These are phyloP conservation scores for Drosophila birchii DNA, from an alignment of 2,888 invertebrate genomes.

Conservation along the genomic window DNA sequence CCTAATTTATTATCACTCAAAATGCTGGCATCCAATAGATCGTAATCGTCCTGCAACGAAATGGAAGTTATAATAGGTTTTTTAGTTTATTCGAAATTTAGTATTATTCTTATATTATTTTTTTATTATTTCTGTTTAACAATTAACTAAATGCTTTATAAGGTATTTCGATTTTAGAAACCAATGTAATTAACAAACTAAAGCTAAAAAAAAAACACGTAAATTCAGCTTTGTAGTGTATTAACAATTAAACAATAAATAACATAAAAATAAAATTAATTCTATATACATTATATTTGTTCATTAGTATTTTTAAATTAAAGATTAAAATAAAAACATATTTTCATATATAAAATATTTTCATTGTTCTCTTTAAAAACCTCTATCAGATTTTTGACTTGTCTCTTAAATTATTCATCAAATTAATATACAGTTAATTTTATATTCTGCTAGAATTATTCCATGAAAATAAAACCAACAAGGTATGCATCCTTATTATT, in stretches of 20 bases:
- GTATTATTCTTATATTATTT: neutral
- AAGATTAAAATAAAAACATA: neutral
- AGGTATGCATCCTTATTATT: constrained; percentile 15
- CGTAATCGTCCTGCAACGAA: constrained; percentile 83
- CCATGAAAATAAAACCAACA: neutral
- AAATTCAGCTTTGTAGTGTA: no score
- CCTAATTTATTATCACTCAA: constrained; percentile 85
- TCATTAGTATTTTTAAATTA: neutral
- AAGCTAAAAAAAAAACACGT: neutral
- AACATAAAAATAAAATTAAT: no score
- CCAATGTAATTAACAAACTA: neutral
- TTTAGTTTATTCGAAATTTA: neutral
- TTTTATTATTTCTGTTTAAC: no score
- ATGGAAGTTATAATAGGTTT: neutral
- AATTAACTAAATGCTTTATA: neutral
- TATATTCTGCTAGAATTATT: neutral
- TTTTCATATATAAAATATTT: no score
- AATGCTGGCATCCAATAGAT: constrained; percentile 83
- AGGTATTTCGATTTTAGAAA: neutral
- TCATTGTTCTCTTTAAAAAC: neutral
- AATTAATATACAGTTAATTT: constrained; percentile 1
- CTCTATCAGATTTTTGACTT: neutral
- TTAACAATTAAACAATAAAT: no score
- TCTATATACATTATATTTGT: no score
- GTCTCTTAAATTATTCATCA: neutral